Conservation (phyloP, 1,140 invertebrate species). For the Agraylea sexmaculata region DNA sequence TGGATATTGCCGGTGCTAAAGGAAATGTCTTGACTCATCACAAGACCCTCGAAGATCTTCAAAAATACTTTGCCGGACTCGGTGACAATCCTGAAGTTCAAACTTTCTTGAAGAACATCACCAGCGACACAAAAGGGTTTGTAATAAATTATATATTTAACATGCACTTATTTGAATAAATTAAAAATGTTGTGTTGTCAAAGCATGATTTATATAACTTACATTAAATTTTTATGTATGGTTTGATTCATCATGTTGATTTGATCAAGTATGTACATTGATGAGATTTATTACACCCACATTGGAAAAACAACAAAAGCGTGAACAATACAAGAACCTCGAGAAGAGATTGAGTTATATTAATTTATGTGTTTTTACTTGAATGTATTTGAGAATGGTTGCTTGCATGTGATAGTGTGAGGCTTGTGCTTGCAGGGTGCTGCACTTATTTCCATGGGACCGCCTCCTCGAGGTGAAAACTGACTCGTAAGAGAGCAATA, state of each 20-base stretch:
- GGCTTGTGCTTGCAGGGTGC: slow-evolving; percentile 29
- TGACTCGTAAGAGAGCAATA: slow-evolving; percentile 19
- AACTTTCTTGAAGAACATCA: slow-evolving; percentile 84
- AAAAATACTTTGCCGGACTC: slow-evolving; percentile 73
- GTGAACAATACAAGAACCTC: no score
- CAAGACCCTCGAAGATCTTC: slow-evolving; percentile 75
- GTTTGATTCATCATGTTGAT: no score
- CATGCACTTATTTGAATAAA: no score
- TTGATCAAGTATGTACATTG: no score
- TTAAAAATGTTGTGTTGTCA: no score
- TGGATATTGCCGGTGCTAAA: slow-evolving; percentile 68
- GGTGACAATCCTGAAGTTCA: slow-evolving; percentile 64
- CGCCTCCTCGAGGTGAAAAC: slow-evolving; percentile 28
- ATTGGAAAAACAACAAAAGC: no score
- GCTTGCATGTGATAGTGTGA: slow-evolving; percentile 4
- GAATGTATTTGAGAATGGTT: background rate
- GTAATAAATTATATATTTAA: no score
- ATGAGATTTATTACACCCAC: no score
- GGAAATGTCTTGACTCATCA: slow-evolving; percentile 76
- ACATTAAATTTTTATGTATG: no score
- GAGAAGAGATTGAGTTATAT: no score
- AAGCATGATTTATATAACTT: no score
- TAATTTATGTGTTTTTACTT: no score
- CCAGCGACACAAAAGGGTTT: slow-evolving; percentile 81
- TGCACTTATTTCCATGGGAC: slow-evolving; percentile 36